phyloP scores from a whole-genome alignment of 2,113 vertebrate species.

The Myrmophylax atrothorax region DNA sequence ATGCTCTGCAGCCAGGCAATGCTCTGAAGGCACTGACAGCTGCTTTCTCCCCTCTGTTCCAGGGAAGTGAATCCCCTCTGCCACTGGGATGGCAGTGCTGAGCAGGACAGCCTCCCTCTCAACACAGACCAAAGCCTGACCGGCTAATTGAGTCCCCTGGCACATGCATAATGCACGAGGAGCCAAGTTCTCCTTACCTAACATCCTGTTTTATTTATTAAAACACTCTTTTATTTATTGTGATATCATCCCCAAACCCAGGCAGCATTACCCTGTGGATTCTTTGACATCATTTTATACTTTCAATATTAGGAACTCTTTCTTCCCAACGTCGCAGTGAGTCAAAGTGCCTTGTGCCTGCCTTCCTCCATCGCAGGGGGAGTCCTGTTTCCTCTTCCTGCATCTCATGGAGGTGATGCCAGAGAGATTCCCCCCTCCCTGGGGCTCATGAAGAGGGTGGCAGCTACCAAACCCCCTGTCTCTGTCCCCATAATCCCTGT shows the following conservation, averaged over 20 bases:
- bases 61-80: neutral
- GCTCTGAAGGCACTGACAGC: neutral
- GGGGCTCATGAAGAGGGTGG: neutral
- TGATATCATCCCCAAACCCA: neutral
- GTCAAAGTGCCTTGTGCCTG: fast-evolving
- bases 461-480: neutral
- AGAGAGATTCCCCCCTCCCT: neutral
- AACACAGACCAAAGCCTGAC: neutral
- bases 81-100: neutral
- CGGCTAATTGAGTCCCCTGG: constrained; percentile 56
- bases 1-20: fast-evolving
- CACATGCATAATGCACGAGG: constrained; percentile 50
- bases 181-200: neutral
- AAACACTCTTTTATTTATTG: neutral
- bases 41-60: neutral
- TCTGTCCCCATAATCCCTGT: fast-evolving
- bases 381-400: fast-evolving
- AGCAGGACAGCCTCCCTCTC: neutral
- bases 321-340: fast-evolving
- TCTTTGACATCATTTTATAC: neutral
- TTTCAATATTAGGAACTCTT: neutral
- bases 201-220: constrained; percentile 38
- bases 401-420: fast-evolving
- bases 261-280: neutral
- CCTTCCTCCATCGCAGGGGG: neutral